These are phyloP conservation scores for Proterorhinus semilunaris DNA, from an alignment of 2,113 vertebrate genomes.

Conservation along the genomic window DNA sequence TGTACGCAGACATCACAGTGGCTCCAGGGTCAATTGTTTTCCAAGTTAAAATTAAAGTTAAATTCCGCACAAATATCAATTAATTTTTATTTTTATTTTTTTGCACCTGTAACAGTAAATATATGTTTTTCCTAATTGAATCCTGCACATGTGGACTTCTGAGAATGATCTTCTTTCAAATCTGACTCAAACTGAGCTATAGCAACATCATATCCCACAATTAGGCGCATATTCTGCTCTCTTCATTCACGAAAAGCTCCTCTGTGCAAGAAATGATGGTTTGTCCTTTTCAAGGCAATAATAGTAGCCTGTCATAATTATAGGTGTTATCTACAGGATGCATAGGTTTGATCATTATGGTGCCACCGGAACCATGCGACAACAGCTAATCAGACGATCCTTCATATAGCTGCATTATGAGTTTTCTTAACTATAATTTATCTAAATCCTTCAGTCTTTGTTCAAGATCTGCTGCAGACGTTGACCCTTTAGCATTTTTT, in stretches of 20 bases:
- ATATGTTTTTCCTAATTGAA: too few relatives aligned
- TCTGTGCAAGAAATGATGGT: slow-evolving; percentile 20
- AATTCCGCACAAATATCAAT: too few relatives aligned
- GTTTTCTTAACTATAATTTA: not conserved
- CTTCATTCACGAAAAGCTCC: not conserved
- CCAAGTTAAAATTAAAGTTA: too few relatives aligned
- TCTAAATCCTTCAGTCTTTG: not conserved
- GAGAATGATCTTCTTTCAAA: too few relatives aligned
- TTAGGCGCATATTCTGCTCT: not conserved
- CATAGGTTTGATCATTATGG: slow-evolving; percentile 27
- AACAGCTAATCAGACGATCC: slow-evolving; percentile 16
- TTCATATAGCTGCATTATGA: not conserved
- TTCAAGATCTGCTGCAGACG: slow-evolving; percentile 13
- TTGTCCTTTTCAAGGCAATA: slow-evolving; percentile 36
- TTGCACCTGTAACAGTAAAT: too few relatives aligned
- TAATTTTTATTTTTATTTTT: too few relatives aligned
- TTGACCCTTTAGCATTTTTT: not conserved
- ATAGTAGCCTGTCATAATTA: slow-evolving; percentile 33
- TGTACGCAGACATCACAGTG: too few relatives aligned
- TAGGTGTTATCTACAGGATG: slow-evolving; percentile 18
- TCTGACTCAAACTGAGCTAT: too few relatives aligned
- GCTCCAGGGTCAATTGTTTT: too few relatives aligned
- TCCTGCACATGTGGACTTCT: too few relatives aligned
- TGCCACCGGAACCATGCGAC: slow-evolving; percentile 15
- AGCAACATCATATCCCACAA: too few relatives aligned